Evolutionary conservation across 2,888 invertebrate species (phyloP), one percentile per base, ranked within the genome.

Genomic region (Alentia gelatinosa): DNA sequence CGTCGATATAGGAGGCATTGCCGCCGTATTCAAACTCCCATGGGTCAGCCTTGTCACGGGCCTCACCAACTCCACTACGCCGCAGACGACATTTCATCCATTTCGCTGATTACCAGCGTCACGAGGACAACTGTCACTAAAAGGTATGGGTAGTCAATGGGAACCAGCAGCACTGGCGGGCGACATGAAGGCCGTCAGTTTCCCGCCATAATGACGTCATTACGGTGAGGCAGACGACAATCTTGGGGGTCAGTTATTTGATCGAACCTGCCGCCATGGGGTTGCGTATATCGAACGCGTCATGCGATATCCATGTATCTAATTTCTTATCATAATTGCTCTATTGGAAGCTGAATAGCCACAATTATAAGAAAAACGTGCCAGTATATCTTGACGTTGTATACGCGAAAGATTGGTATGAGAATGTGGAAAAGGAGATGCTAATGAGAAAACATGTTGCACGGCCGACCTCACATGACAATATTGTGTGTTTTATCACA

Each of bases 181-280:
- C 47, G 19, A 47, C 47, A 47, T 47, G 47, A 47, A 47, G 47
- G 47, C 47, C 47, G 47, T 47, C 47, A 12, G 30, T 3, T 68
- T 68, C 26, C 68, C 26, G 68, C 68, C 68, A 68, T 68, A 68
- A 68, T 68, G 68, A 68, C 30, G 68, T 15, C 68, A 68, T 68
- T 68, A 68, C 26, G 26, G 30, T 3, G 1, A 12, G 30, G 68
- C 68, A 68, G 68, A 68, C 5, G 68, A 68, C 68, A 68, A 68
- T 68, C 33, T 68, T 68, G 5, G 26, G n/a, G 68, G 68, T 68
- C 3, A 30, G 5, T 26, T 68, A 26, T 68, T 68, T 30, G 68
- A 68, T 68, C 68, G 12, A 56, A 56, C 19, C 56, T 19, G 19
- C 56, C n/a, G n/a, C 68, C 30, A 9, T 3, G 68, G 26, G 68